Conservation (phyloP, 2,797 vertebrate species). For the Delichon dasypus region DNA sequence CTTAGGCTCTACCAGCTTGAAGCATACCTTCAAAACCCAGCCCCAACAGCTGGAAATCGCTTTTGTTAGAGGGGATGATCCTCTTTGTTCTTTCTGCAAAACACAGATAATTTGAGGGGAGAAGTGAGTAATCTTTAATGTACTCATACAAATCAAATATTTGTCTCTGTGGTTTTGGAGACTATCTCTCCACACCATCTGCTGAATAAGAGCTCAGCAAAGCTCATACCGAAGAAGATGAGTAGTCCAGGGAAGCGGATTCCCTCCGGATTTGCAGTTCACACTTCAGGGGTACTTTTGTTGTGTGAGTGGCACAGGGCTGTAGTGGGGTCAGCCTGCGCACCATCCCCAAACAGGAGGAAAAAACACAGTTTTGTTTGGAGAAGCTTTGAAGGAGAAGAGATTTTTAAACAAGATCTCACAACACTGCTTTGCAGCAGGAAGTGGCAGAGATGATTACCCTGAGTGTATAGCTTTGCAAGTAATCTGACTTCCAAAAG, state of each 20-base stretch:
- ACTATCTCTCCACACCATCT: slow-evolving; percentile 47
- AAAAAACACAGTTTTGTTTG: neutral
- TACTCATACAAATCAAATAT: slow-evolving; percentile 59
- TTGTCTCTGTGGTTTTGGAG: slow-evolving; percentile 46
- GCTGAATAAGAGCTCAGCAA: slow-evolving; percentile 38
- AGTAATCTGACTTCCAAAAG: slow-evolving; percentile 35
- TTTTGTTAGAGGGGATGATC: slow-evolving; percentile 25
- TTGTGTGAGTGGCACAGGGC: neutral
- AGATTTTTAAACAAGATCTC: neutral
- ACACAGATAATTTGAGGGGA: slow-evolving; percentile 48
- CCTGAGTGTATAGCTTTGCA: neutral
- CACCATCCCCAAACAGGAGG: neutral
- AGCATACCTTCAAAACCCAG: neutral
- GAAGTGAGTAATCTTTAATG: slow-evolving; percentile 62
- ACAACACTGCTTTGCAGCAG: neutral
- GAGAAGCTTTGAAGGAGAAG: neutral
- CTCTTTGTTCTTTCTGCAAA: slow-evolving; percentile 38
- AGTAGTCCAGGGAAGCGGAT: neutral
- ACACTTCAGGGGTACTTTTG: neutral
- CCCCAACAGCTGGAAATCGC: neutral
- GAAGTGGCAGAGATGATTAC: slow-evolving; percentile 13
- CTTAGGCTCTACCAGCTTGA: neutral
- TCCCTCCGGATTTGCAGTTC: neutral
- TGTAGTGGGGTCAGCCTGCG: neutral
- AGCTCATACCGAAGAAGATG: slow-evolving; percentile 11